A percentile compares a stretch with the other conserved stretches of the same genome.
phyloP scores from a whole-genome alignment of 53 echinoderm and acorn worm genomes.

The Hippasteria phrygiana region DNA sequence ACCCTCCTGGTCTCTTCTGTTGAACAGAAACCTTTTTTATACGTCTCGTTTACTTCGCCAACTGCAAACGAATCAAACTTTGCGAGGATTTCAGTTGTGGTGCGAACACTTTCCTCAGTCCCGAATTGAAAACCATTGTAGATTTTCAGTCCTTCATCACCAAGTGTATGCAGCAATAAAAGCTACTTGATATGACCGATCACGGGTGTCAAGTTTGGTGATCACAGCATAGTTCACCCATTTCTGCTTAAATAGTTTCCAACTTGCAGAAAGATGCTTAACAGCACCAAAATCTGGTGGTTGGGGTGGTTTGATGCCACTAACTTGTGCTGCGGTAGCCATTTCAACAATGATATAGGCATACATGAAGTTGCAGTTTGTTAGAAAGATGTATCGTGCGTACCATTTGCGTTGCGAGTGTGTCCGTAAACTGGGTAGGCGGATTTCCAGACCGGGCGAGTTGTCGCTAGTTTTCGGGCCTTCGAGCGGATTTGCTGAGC shows the following conservation, averaged over 20 bases:
- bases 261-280: slow-evolving; percentile 8
- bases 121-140: background rate
- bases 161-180: background rate
- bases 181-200: background rate
- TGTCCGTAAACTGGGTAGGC: slow-evolving; percentile 18
- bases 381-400: background rate
- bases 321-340: slow-evolving; percentile 25
- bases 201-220: background rate
- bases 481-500: background rate
- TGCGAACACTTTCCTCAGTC: background rate
- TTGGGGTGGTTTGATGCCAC: slow-evolving; percentile 5
- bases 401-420: background rate
- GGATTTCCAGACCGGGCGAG: slow-evolving; percentile 19
- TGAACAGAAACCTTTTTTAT: slow-evolving; percentile 35
- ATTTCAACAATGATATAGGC: background rate
- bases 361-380: background rate
- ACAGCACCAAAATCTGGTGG: slow-evolving; percentile 4
- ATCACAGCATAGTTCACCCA: background rate
- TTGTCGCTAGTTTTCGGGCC: background rate
- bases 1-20: slow-evolving; percentile 12
- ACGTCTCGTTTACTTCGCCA: slow-evolving; percentile 40
- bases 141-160: background rate
- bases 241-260: background rate
- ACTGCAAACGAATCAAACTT: slow-evolving; percentile 38
- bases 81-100: background rate